These are phyloP conservation scores for Neoitamus cyanurus DNA, from an alignment of 2,888 invertebrate genomes.

Conservation along the genomic window DNA sequence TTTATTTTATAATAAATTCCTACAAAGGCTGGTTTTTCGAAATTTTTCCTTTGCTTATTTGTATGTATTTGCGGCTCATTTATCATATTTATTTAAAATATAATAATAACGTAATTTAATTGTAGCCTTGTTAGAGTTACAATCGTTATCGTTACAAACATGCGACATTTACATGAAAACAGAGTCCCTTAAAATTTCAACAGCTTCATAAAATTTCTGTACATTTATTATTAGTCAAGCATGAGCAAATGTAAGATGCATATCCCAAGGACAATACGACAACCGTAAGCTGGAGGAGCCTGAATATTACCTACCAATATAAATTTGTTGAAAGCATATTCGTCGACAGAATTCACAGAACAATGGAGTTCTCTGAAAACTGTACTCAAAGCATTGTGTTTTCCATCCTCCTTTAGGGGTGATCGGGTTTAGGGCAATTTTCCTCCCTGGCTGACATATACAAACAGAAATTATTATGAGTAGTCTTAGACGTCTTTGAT, in stretches of 20 bases:
- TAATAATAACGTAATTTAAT: no score
- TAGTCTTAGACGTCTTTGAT: no score
- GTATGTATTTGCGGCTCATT: no score
- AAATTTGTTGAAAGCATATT: not conserved
- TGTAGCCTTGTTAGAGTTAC: no score
- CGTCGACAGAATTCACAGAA: not conserved
- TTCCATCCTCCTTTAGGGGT: not conserved
- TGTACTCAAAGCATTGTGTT: not conserved
- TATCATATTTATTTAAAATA: no score
- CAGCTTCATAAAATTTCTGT: not conserved
- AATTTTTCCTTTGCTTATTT: no score
- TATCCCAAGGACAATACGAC: not conserved
- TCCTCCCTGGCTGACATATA: not conserved
- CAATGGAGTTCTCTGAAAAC: not conserved
- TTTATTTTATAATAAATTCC: no score
- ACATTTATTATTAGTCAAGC: not conserved
- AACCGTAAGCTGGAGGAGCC: not conserved
- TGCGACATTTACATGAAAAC: no score
- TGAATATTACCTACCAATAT: not conserved
- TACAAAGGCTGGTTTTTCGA: no score
- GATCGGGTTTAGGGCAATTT: not conserved
- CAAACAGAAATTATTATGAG: not conserved
- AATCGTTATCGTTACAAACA: no score
- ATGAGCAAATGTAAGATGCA: not conserved
- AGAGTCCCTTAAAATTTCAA: no score